Conservation (phyloP, 2,797 vertebrate genomes). For the Enteromius paludinosus region DNA sequence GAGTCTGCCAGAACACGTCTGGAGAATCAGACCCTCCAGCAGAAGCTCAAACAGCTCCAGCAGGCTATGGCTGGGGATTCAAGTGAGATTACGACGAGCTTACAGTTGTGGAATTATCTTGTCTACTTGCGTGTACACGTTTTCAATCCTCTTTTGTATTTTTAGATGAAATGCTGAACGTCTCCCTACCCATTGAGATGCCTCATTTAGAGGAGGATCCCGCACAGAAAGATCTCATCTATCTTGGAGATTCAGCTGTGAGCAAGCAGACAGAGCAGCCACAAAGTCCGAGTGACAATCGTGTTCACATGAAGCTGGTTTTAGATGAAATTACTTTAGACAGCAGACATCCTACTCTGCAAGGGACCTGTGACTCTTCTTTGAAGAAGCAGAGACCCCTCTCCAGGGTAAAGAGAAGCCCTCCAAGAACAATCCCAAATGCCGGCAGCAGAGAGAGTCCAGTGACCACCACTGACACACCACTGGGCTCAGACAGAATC, state of each 20-base stretch:
- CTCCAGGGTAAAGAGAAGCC: conserved; percentile 1
- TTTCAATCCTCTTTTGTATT: background rate
- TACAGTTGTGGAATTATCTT: background rate
- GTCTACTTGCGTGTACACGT: background rate
- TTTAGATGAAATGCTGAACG: conserved; percentile 44
- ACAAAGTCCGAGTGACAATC: conserved; percentile 56
- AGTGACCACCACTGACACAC: background rate
- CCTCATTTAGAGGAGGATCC: background rate
- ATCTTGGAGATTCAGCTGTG: conserved; percentile 16
- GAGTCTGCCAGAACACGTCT: conserved; percentile 49
- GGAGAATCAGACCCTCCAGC: conserved; percentile 52
- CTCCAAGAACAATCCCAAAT: background rate
- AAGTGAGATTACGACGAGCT: conserved; percentile 12
- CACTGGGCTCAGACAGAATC: background rate
- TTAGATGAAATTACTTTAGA: background rate
- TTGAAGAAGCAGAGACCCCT: conserved; percentile 6
- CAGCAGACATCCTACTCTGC: background rate
- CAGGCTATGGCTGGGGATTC: conserved; percentile 9
- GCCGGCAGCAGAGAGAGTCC: background rate
- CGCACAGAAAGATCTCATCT: background rate
- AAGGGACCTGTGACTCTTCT: background rate
- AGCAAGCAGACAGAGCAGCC: conserved; percentile 44
- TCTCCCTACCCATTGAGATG: conserved; percentile 26
- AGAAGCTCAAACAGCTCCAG: conserved; percentile 46
- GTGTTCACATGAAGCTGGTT: conserved; percentile 57